Evolutionary conservation across 1,140 invertebrate genomes (phyloP), one percentile per base, ranked within the genome.

Genomic region (Drosophila asahinai): DNA sequence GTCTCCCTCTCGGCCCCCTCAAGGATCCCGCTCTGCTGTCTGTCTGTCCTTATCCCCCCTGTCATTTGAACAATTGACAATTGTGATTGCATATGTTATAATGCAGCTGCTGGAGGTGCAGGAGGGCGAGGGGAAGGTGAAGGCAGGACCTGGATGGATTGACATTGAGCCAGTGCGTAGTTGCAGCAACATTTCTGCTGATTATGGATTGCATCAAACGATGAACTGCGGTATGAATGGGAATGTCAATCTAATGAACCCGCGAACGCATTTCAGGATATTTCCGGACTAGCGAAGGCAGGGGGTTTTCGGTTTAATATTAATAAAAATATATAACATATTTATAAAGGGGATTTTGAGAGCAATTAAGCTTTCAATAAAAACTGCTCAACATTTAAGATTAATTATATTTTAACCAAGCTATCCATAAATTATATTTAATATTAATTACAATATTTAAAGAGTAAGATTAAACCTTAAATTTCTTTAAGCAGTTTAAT

Each of bases 1-100:
- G 58, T 79, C 66, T 61, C 48, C 60, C 27, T 52, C 38, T 25
- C 52, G 19, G 14, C 33, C 17, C 62, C 38, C 27, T 36, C 27
- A 17, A 27, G 15, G 30, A 48, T 55, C 52, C 30, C 61, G 54
- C 49, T 25, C 38, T 58, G 54, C 49, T 22, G 40, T 42, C 61
- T 54, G 51, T 27, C 51, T 62, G 51, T 38, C 51, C 58, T 55
- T 73, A 45, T 75, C 45, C 66, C 63, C 75, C 47, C 83, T 86
- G 80, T 80, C 83, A 86, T 86, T 86, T 86, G 76, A 80, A 83
- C 83, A 86, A 86, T 87, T 86, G 83, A 86, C 83, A 87, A 86
- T 86, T 86, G 80, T 83, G 83, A 86, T 87, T 86, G 83, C 83
- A 86, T 86, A 87, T 86, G 83, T 66, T 86, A 87, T 83, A 76